Percentiles rank a stretch among this genome's conserved stretches.
These are phyloP conservation scores for Ailuropoda melanoleuca DNA, from an alignment of 2,113 vertebrate species.

Conservation along the genomic window DNA sequence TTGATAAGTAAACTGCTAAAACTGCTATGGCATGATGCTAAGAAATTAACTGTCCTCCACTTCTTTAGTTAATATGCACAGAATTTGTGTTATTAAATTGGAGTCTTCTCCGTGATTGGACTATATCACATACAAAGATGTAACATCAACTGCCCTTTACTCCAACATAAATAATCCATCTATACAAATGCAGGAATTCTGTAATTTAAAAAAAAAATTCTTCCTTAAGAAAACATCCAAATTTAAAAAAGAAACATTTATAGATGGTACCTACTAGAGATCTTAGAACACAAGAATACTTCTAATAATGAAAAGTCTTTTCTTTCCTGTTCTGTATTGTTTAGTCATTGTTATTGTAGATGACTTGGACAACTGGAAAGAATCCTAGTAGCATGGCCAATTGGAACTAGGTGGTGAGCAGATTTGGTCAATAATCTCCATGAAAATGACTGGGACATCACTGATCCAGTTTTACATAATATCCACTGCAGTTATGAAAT, in stretches of 20 bases:
- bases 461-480: background rate
- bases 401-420: background rate
- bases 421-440: background rate
- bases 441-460: background rate
- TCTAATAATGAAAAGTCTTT: background rate
- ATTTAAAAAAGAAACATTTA: background rate
- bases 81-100: background rate
- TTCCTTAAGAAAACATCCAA: background rate
- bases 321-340: background rate
- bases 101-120: background rate
- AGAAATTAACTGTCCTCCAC: background rate
- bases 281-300: background rate
- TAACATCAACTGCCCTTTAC: background rate
- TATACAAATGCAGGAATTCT: background rate
- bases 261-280: background rate
- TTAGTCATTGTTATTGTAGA: background rate
- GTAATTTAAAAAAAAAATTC: background rate
- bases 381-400: background rate
- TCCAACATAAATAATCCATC: background rate
- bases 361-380: background rate
- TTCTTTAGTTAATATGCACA: background rate
- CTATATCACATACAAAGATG: background rate
- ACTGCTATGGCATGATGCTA: background rate
- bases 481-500: background rate
- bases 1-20: background rate